These are phyloP conservation scores for Xyrauchen texanus DNA, from an alignment of 2,113 vertebrate genomes.

Conservation along the genomic window DNA sequence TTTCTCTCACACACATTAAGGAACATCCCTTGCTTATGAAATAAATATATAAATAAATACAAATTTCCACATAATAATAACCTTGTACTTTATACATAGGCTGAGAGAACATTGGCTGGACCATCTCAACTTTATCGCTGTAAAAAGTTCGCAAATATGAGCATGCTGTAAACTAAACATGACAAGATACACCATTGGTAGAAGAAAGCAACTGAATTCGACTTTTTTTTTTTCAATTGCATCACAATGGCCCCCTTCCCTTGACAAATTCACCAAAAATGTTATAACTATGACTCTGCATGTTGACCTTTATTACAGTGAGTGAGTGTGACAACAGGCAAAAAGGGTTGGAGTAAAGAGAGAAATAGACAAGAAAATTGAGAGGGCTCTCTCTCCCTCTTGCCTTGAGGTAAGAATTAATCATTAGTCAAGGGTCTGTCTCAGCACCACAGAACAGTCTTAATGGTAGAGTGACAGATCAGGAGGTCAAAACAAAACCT, in stretches of 20 bases:
- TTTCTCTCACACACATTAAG: no score
- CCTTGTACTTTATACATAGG: no score
- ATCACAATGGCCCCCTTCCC: background rate
- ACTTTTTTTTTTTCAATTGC: no score
- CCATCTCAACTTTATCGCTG: no score
- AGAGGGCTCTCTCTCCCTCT: background rate
- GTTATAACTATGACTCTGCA: slow-evolving; percentile 3
- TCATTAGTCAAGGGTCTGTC: slow-evolving; percentile 49
- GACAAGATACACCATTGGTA: no score
- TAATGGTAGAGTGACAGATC: background rate
- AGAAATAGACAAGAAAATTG: background rate
- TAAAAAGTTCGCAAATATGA: no score
- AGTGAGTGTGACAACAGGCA: background rate
- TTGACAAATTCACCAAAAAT: background rate
- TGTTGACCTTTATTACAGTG: slow-evolving; percentile 4
- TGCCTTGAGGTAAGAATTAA: slow-evolving; percentile 22
- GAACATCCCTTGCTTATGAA: no score
- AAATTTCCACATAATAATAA: no score
- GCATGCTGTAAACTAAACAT: no score
- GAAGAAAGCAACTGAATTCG: no score
- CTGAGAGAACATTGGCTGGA: no score
- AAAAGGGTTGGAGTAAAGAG: background rate
- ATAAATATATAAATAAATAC: no score
- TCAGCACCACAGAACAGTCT: background rate
- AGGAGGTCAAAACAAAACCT: background rate